Base-by-base conservation (phyloP, 2,888 invertebrate species). In the Aradus depressus region DNA sequence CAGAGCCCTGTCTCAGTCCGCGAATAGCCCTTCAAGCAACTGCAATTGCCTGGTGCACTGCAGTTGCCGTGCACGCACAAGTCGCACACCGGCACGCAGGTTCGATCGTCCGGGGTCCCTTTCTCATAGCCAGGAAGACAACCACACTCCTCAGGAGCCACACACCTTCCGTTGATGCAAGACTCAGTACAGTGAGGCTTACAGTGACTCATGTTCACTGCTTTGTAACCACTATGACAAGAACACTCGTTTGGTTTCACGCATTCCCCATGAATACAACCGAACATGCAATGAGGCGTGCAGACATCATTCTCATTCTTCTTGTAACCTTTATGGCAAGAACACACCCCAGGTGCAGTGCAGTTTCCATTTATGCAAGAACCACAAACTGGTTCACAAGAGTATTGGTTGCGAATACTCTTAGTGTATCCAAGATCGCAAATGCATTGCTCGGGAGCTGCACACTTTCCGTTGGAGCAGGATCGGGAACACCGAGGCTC, bases 141-240 rank as follows among this genome's bases (percentile, higher is more conserved):
- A 1, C 38, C 18, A 18, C 56, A 56, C 10, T 42, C 45, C 2
- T 52, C 50, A 8, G 56, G 56, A 6, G 26, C 44, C 5, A 44
- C 14, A 22, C 56, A 56, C 18, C 28, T n/a, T 12, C 50, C 56
- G 28, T 56, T 54, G 21, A 50, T 25, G 45, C 56, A 56, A 1
- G 18, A 42, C 1, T 44, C 28, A 12, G 51, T 44, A 38, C 56
- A 56, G 8, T 25, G 23, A 14, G 56, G 53, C n/a, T 38, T 16
- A 37, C 56, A 56, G 18, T 28, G 10, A 19, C 37, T 25, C 12
- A 23, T 32, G 12, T 44, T 43, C 16, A 26, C 26, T 5, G 10
- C 12, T 8, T 26, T 10, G 37, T 49, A 53, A 2, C 53, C 56
- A 6, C 10, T 10, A 1, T 28, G 25, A 32, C 56, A 56, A 8